Base-by-base conservation (phyloP, 2,888 invertebrate species). In the Drosophila neoperkinsi region DNA sequence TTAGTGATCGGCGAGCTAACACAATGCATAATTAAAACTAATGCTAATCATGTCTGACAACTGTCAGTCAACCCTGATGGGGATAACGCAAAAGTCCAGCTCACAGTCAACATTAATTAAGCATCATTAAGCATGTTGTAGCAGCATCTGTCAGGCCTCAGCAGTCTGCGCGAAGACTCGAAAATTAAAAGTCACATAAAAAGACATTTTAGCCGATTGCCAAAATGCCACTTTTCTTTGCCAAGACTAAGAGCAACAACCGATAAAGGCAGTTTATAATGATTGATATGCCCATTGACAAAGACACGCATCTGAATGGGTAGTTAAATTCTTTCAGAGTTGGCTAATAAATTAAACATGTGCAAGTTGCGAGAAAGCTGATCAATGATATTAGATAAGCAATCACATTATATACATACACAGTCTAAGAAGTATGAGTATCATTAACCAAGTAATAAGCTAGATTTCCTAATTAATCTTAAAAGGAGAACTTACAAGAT, bases 241-340 rank as follows among this genome's bases (percentile, higher is more conserved):
- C 55, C 66, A 52, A 25, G 61, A 52, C 10, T 34, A 21, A 53
- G 59, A 70, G 63, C 56, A n/a, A 28, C 56, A 30, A 9, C 61
- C 71, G 69, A 73, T 70, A 61, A 81, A 63, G 56, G 38, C 67
- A 63, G 74, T 75, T 74, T 75, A 65, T 69, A 74, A 63, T 68
- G 63, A 46, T 52, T 65, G 55, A 13, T 6, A 52, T 31, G 31
- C n/a, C 11, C n/a, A 13, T 31, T 31, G n/a, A 10, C 4, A 6
- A 50, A 21, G 5, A 43, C 0, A 11, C 5, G 5, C 11, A 11
- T 1, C 43, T 46, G 13, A 13, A 46, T 21, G 43, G 9, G 38
- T 38, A 18, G 9, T 18, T 38, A 38, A 38, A 18, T 38, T 38
- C n/a, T 41, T 18, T 41, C 38, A 41, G n/a, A 41, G n/a, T 41